Evolutionary conservation across 2,797 vertebrate genomes (phyloP), one percentile per base, ranked within the genome.

Genomic region (Takifugu rubripes): DNA sequence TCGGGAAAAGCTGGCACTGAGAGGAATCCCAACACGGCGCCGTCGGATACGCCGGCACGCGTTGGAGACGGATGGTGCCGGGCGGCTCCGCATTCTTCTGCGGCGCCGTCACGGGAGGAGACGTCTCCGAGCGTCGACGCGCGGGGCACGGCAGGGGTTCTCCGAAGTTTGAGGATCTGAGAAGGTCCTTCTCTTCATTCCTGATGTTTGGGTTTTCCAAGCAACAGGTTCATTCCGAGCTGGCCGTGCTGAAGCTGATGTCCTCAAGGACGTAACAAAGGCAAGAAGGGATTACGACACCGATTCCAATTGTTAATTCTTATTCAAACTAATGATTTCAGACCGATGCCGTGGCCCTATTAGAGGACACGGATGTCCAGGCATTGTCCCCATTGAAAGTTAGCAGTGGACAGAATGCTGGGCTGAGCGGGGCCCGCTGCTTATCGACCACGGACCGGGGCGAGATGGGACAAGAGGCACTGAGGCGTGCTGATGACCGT

Each of bases 401-500:
- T 52, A 70, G 74, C 52, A 17, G 61, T 60, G 64, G 15, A 15
- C 31, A 60, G 73, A 57, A 42, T 59, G 74, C 68, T 17, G 72
- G 72, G 61, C 64, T 50, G 74, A 72, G 50, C 27, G 46, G 15
- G 61, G 21, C 21, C 21, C 52, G 5, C 61, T 45, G 68, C 79
- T 85, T 82, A 84, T 85, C 79, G 78, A 82, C 84, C 77, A 43
- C 9, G 78, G 70, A 61, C 58, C 62, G 61, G 72, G 49, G 68
- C 45, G 73, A 84, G 82, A 80, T 33, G 72, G 75, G 59, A 62
- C 66, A 56, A 10, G 25, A 69, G 69, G 83, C 79, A 14, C 78
- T 27, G 79, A 78, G 79, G 77, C 83, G 82, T 89, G 86, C 83
- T 61, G 81, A 70, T 61, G 60, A 66, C 64, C 66, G 15, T 74